These are phyloP conservation scores for Mycteria americana DNA, from an alignment of 2,797 vertebrate genomes.

Conservation along the genomic window DNA sequence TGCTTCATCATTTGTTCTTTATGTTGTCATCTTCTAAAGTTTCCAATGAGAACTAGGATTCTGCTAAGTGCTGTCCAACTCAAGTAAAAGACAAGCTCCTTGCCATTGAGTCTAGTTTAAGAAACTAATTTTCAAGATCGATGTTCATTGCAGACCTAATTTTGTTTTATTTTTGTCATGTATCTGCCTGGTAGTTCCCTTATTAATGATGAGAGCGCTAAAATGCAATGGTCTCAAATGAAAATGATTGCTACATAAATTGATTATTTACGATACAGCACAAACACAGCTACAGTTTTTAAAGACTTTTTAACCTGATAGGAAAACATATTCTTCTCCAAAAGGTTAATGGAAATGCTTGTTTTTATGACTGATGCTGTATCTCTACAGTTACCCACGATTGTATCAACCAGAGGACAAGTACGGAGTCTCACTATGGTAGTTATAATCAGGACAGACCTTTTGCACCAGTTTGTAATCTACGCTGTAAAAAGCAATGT, in stretches of 20 bases:
- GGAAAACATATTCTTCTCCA: constrained; percentile 56
- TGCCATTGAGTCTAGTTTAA: not conserved
- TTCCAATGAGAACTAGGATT: not conserved
- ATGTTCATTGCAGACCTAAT: not conserved
- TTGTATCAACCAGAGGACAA: constrained; percentile 89
- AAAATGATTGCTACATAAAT: constrained; percentile 32
- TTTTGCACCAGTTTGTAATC: constrained; percentile 99
- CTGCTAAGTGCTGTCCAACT: not conserved
- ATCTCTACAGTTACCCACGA: not conserved
- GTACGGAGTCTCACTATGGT: constrained; percentile 97
- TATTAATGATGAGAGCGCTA: not conserved
- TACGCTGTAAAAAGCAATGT: constrained; percentile 97
- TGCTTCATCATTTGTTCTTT: not conserved
- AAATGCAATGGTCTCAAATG: not conserved
- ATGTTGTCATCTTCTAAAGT: not conserved
- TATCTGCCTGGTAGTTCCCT: constrained; percentile 25
- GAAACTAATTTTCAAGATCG: constrained; percentile 19
- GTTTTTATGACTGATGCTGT: not conserved
- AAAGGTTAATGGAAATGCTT: constrained; percentile 60
- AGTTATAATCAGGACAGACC: constrained; percentile 99
- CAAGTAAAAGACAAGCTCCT: not conserved
- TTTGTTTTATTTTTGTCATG: not conserved
- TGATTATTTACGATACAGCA: constrained; percentile 62
- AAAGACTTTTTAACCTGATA: constrained; percentile 58
- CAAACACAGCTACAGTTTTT: constrained; percentile 60